Evolutionary conservation across 2,113 vertebrate species (phyloP).

Genomic region (Columbina picui): DNA sequence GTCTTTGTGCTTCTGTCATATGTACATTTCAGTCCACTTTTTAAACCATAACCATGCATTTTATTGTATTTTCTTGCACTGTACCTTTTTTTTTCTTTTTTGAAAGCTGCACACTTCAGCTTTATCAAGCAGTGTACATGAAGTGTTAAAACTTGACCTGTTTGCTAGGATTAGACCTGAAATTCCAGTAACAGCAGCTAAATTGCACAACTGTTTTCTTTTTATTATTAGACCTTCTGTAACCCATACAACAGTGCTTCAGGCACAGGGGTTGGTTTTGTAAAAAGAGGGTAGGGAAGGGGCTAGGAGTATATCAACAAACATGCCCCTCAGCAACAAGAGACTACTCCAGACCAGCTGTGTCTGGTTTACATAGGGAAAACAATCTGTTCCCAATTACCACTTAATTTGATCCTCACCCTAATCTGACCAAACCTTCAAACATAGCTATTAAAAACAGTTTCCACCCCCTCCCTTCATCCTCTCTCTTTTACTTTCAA

Average conservation of each 20-base stretch:
- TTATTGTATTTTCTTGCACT: not conserved
- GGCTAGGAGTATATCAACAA: not conserved
- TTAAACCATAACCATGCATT: not conserved
- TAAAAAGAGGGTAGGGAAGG: not conserved
- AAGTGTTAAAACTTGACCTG: conserved; percentile 33
- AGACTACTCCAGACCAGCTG: not conserved
- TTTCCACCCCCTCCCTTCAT: not conserved
- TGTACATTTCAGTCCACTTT: not conserved
- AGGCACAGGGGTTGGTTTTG: not conserved
- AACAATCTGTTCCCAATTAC: conserved; percentile 24
- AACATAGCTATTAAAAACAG: not conserved
- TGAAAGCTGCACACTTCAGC: not conserved
- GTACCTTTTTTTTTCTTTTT: not conserved
- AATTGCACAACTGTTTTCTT: not conserved
- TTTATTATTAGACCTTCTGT: not conserved
- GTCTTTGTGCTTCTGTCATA: not conserved
- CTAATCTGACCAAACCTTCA: conserved; percentile 34
- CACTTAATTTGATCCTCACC: conserved; percentile 33
- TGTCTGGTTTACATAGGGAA: not conserved
- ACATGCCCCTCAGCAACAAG: not conserved
- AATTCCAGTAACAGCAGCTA: conserved; percentile 23
- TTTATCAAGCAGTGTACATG: not conserved
- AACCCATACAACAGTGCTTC: not conserved
- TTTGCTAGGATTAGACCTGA: conserved; percentile 15
- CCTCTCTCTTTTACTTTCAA: not conserved